A percentile compares a stretch with the other conserved stretches of the same genome.
Conservation (phyloP, 2,113 vertebrate genomes). For the Gnathonemus echidnorhynchus region DNA sequence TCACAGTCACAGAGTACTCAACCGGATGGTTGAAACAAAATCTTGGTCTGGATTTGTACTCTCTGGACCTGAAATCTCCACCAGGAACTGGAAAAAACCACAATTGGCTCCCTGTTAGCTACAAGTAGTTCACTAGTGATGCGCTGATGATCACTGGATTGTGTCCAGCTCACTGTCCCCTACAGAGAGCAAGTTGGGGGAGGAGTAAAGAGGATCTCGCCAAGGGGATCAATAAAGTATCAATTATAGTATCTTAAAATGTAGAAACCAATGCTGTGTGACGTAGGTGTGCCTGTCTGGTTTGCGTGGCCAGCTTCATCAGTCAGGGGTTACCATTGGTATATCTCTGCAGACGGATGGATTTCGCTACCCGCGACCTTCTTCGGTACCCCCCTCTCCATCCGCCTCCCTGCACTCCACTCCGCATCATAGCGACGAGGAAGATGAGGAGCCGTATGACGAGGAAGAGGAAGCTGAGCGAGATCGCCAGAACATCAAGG, state of each 20-base stretch:
- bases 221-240: too few species aligned
- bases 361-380: constrained; percentile 81
- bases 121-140: too few species aligned
- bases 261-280: neutral
- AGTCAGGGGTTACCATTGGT: neutral
- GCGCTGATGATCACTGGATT: neutral
- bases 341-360: constrained; percentile 68
- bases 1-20: too few species aligned
- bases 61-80: too few species aligned
- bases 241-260: neutral
- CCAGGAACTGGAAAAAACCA: too few species aligned
- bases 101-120: too few species aligned
- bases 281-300: neutral
- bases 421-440: constrained; percentile 77
- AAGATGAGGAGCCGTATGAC: constrained; percentile 75
- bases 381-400: constrained; percentile 89
- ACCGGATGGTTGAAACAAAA: too few species aligned
- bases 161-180: too few species aligned
- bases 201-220: too few species aligned
- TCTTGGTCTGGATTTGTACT: too few species aligned
- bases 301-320: neutral
- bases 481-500: constrained; percentile 84
- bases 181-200: too few species aligned
- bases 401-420: constrained; percentile 79
- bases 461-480: constrained; percentile 87